Percentiles rank a stretch among this genome's conserved stretches.
phyloP scores from a whole-genome alignment of 2,113 vertebrate genomes.

The Tylochromis polylepis region DNA sequence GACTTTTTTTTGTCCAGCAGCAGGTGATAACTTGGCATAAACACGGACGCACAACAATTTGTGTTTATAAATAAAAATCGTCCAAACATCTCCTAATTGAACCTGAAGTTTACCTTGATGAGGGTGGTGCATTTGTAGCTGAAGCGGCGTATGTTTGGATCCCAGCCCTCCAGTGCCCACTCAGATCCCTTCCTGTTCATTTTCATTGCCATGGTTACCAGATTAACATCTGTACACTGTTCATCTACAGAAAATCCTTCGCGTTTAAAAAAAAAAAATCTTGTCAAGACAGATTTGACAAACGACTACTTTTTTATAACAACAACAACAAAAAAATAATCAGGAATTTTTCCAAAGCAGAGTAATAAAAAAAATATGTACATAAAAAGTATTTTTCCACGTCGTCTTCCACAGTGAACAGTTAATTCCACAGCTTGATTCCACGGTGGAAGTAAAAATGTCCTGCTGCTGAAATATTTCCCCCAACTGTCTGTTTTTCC shows the following conservation, averaged over 20 bases:
- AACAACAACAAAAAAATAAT: not conserved
- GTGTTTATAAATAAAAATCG: not conserved
- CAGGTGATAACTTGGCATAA: not conserved
- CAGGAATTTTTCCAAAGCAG: not conserved
- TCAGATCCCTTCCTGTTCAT: slow-evolving; percentile 2
- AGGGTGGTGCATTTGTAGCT: slow-evolving; percentile 45
- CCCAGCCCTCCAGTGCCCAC: slow-evolving; percentile 15
- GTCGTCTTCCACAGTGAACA: not conserved
- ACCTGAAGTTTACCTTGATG: slow-evolving; percentile 56
- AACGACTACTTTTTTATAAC: not conserved
- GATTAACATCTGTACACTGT: not conserved
- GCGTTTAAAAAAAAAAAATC: no score
- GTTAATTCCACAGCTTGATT: not conserved
- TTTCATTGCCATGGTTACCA: not conserved
- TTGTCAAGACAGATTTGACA: not conserved
- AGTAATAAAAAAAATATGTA: not conserved
- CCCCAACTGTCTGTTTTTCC: not conserved
- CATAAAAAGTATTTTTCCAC: not conserved
- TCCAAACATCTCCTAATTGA: not conserved
- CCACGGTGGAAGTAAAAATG: accelerated
- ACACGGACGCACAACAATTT: not conserved
- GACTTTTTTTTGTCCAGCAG: not conserved
- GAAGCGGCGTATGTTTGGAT: not conserved
- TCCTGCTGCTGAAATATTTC: not conserved
- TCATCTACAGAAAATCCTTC: not conserved